Conservation (phyloP, 2,888 invertebrate genomes). For the Heliconius sara region DNA sequence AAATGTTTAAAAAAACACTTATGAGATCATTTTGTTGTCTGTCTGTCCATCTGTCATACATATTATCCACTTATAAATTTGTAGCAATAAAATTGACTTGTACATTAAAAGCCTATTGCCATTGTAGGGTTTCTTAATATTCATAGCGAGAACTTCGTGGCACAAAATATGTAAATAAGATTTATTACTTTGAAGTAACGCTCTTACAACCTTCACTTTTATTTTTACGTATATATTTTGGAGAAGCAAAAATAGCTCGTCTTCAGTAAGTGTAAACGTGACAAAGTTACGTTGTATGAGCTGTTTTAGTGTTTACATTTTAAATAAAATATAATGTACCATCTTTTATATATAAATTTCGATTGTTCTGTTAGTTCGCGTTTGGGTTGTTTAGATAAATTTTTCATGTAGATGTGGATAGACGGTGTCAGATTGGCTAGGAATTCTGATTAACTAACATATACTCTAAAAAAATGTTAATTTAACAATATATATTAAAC, state of each 20-base stretch:
- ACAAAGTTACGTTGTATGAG: constrained; percentile 41
- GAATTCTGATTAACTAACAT: background rate
- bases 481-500: too few relatives aligned
- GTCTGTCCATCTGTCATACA: too few relatives aligned
- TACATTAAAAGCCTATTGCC: constrained; percentile 15
- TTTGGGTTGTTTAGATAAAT: background rate
- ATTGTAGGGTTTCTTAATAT: constrained; percentile 46
- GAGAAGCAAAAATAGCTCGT: constrained; percentile 2
- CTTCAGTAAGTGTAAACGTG: background rate
- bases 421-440: background rate
- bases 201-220: constrained; percentile 44
- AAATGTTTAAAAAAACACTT: too few relatives aligned
- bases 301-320: background rate
- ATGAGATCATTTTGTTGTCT: too few relatives aligned
- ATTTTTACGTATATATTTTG: constrained; percentile 27
- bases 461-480: too few relatives aligned
- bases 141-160: constrained; percentile 46
- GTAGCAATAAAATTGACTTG: background rate
- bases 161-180: constrained; percentile 64
- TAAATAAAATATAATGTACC: background rate
- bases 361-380: background rate
- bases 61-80: too few relatives aligned
- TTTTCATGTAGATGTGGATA: background rate
- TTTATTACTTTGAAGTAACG: constrained; percentile 60
- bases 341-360: background rate